phyloP scores from a whole-genome alignment of 2,113 vertebrate genomes.

The Terrapene triunguis region DNA sequence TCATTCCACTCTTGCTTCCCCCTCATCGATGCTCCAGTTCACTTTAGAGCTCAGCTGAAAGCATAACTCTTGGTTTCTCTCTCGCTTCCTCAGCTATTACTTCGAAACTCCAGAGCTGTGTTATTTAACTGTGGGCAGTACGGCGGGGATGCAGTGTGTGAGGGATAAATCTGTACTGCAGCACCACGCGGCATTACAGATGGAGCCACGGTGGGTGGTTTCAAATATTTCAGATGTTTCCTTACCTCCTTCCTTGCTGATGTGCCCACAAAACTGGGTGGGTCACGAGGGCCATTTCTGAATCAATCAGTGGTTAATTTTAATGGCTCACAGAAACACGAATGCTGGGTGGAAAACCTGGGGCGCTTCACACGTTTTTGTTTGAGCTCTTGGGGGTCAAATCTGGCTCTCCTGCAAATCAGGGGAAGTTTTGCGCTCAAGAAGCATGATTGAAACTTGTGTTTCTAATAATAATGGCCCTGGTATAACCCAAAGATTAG shows the following conservation, averaged over 20 bases:
- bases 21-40: slow-evolving; percentile 16
- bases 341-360: not conserved
- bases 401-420: fast-evolving
- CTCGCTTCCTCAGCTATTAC: not conserved
- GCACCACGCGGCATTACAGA: fast-evolving
- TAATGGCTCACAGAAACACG: fast-evolving
- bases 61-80: not conserved
- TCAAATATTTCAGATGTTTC: not conserved
- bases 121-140: not conserved
- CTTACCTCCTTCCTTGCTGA: not conserved
- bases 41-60: not conserved
- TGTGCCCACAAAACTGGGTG: not conserved
- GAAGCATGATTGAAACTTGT: not conserved
- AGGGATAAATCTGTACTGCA: not conserved
- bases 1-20: not conserved
- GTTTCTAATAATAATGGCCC: not conserved
- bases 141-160: not conserved
- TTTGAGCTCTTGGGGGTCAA: fast-evolving
- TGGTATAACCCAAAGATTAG: not conserved
- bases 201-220: too few species aligned
- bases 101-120: not conserved
- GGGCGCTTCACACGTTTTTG: not conserved
- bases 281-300: not conserved
- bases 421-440: not conserved
- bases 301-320: not conserved